Base-by-base conservation (phyloP, 1,140 invertebrate genomes). In the Eupristina koningsbergeri region DNA sequence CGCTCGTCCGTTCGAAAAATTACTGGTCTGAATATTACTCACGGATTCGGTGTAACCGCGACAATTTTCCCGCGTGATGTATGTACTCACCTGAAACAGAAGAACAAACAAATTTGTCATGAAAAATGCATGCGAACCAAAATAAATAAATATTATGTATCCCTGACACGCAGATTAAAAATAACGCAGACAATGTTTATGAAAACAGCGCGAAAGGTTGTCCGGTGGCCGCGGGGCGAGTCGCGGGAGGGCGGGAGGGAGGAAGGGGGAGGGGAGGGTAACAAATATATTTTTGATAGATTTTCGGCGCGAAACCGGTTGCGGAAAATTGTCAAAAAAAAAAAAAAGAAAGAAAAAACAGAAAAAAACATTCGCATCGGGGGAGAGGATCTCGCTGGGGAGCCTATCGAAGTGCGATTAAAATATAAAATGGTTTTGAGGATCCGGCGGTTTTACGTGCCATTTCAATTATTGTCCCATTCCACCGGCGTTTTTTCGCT, bases 361-460 rank as follows among this genome's bases (percentile, higher is more conserved):
- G 77, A 45, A 73, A 77, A 73, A 71, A 58, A 73, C 36, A 85
- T 83, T 85, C 41, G 50, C 74, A 77, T 47, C 82, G 85, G 69
- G 81, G 80, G 76, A 80, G 79, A 79, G 83, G 84, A 86, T 89
- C 88, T 86, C 82, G 84, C 80, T 84, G 83, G 83, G 85, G 86
- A 89, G 86, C 87, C 87, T 89, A 91, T 90, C 87, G 89, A 89
- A 88, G 88, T 84, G 87, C 89, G 89, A 91, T 91, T 91, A 91
- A 91, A 91, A 91, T 90, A 91, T 91, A 91, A 91, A 91, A 91
- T 89, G 89, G 90, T 91, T 91, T 90, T 89, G 89, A 91, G 89
- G 90, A 90, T 89, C 91, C 89, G 88, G 89, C 87, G 89, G 90
- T 91, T 91, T 91, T 90, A 91, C 90, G 90, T 89, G 90, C 89